phyloP scores from a whole-genome alignment of 23 tunicate genomes.

The Trididemnum clinides region DNA sequence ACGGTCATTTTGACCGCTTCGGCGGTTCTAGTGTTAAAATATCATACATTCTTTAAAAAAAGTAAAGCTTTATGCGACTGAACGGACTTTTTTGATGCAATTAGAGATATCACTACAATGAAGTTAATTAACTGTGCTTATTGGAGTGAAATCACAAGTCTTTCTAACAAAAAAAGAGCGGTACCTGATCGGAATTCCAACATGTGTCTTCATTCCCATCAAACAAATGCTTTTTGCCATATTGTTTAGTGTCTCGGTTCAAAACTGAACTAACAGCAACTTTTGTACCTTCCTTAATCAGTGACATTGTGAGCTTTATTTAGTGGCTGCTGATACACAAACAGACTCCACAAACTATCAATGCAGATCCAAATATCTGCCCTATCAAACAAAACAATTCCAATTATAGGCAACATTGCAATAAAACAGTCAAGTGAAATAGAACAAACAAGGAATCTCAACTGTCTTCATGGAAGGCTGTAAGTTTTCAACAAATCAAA shows the following conservation, averaged over 20 bases:
- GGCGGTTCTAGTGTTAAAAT: too few relatives aligned
- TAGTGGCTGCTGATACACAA: slow-evolving; percentile 36
- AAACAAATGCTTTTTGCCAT: slow-evolving; percentile 81
- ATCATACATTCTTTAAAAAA: too few relatives aligned
- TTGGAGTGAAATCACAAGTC: too few relatives aligned
- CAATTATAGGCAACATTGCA: background rate
- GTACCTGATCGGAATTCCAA: slow-evolving; percentile 97
- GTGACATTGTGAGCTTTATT: slow-evolving; percentile 18
- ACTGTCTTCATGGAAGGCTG: background rate
- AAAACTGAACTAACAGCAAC: slow-evolving; percentile 89
- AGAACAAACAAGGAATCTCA: too few relatives aligned
- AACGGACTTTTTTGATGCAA: too few relatives aligned
- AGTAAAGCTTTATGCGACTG: too few relatives aligned
- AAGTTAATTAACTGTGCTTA: too few relatives aligned
- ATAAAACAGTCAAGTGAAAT: too few relatives aligned
- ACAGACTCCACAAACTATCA: slow-evolving; percentile 52
- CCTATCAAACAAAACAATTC: slow-evolving; percentile 10
- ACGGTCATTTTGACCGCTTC: too few relatives aligned
- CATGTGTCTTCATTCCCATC: slow-evolving; percentile 91
- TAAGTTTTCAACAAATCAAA: background rate
- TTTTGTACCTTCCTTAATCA: slow-evolving; percentile 18
- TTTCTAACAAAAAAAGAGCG: too few relatives aligned
- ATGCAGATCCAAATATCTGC: slow-evolving; percentile 38
- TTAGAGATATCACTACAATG: too few relatives aligned
- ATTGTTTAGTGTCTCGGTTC: slow-evolving; percentile 83